Conservation (phyloP, 2,797 vertebrate genomes). For the Takifugu ocellatus region DNA sequence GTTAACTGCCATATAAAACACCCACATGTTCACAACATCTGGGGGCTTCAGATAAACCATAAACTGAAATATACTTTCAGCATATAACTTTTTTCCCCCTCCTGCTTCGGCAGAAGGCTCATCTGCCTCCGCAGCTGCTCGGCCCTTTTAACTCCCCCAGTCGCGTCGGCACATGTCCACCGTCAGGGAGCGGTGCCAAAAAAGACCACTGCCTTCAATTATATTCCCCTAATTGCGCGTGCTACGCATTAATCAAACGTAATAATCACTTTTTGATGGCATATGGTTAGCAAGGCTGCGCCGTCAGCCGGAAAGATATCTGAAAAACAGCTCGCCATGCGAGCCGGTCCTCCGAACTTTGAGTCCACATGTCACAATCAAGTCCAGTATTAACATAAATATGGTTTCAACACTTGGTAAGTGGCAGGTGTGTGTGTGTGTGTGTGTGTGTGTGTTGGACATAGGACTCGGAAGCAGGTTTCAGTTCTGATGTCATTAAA, state of each 20-base stretch:
- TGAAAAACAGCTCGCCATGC: conserved; percentile 26
- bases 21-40: conserved; percentile 71
- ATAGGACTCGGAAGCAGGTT: conserved; percentile 42
- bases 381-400: conserved; percentile 60
- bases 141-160: conserved; percentile 58
- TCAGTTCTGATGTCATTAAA: conserved; percentile 67
- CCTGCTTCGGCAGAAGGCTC: conserved; percentile 46
- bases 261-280: conserved; percentile 69
- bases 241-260: conserved; percentile 69
- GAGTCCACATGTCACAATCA: conserved; percentile 61
- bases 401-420: conserved; percentile 49
- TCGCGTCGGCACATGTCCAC: conserved; percentile 66
- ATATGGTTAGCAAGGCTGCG: conserved; percentile 62
- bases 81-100: conserved; percentile 25
- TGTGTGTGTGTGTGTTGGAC: conserved; percentile 14
- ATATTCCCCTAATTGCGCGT: conserved; percentile 68
- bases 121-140: conserved; percentile 68
- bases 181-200: conserved; percentile 61
- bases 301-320: conserved; percentile 46
- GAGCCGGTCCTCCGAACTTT: conserved; percentile 37
- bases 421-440: conserved; percentile 19
- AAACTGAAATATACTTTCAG: conserved; percentile 57
- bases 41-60: conserved; percentile 64
- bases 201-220: conserved; percentile 70
- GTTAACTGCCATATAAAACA: conserved; percentile 70